Conservation (phyloP, 2,888 invertebrate species). For the Mongoloraphidia duomilia region DNA sequence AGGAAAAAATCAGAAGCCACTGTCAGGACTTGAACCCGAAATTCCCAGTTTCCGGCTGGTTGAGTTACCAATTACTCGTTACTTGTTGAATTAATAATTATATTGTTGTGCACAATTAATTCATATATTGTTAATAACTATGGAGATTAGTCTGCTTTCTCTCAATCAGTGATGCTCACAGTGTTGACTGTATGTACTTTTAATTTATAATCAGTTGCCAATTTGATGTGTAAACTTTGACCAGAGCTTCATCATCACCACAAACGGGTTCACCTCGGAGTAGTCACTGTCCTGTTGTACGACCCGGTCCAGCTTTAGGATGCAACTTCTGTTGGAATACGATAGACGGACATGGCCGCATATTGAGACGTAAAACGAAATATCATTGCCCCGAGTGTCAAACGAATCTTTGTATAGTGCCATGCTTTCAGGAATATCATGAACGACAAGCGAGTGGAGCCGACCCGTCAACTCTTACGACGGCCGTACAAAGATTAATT, state of each 20-base stretch:
- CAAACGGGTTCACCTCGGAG: slow-evolving; percentile 40
- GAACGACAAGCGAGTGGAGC: slow-evolving; percentile 37
- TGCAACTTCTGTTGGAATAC: slow-evolving; percentile 89
- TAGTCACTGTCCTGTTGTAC: slow-evolving; percentile 70
- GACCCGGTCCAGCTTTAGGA: slow-evolving; percentile 71
- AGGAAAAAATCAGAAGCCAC: too few species aligned
- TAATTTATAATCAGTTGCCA: too few species aligned
- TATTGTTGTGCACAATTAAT: too few species aligned
- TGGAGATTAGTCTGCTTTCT: too few species aligned
- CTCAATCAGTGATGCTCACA: too few species aligned
- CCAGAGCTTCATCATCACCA: slow-evolving; percentile 44
- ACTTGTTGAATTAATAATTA: too few species aligned
- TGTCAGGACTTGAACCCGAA: too few species aligned
- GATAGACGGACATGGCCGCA: slow-evolving; percentile 67
- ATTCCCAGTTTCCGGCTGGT: too few species aligned
- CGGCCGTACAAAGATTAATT: slow-evolving; percentile 26
- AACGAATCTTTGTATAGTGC: slow-evolving; percentile 78
- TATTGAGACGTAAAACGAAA: slow-evolving; percentile 72
- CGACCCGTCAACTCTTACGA: slow-evolving; percentile 24
- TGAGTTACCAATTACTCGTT: too few species aligned
- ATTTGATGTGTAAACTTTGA: slow-evolving; percentile 19
- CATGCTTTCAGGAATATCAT: slow-evolving; percentile 77
- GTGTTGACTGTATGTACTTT: too few species aligned
- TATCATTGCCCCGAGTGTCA: slow-evolving; percentile 84
- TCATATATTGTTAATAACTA: too few species aligned